Evolutionary conservation across 2,888 invertebrate genomes (phyloP).

Genomic region (Apodemia hepburni): DNA sequence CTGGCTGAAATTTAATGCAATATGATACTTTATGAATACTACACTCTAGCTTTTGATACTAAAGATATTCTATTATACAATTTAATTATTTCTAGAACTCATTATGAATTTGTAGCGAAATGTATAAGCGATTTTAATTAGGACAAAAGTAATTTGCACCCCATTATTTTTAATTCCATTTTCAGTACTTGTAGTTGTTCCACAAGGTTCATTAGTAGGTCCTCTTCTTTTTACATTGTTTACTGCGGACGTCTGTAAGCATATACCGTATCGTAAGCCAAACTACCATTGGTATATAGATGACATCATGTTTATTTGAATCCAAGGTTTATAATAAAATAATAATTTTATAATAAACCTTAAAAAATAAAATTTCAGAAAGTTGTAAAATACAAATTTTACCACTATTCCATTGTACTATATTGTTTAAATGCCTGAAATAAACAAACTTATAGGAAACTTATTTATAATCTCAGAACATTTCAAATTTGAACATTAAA

Average conservation of each 20-base stretch:
- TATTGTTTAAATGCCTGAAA: not conserved
- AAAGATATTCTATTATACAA: no score
- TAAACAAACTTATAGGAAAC: not conserved
- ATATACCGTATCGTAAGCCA: not conserved
- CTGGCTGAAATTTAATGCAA: no score
- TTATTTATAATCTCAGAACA: not conserved
- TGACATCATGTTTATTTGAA: not conserved
- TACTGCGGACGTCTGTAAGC: conserved; percentile 1
- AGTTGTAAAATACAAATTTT: no score
- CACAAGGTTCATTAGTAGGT: not conserved
- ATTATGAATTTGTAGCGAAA: conserved; percentile 6
- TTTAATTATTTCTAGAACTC: not conserved
- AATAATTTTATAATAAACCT: not conserved
- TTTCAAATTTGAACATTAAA: not conserved
- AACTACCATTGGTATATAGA: not conserved
- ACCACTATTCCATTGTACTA: not conserved
- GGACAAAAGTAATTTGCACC: conserved; percentile 2
- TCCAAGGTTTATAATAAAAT: not conserved
- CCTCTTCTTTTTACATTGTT: conserved; percentile 9
- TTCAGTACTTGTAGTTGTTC: not conserved
- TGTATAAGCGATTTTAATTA: conserved; percentile 2
- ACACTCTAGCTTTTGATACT: no score
- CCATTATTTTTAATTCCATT: not conserved
- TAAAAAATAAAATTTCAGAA: not conserved
- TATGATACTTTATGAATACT: no score